Conservation (phyloP, 2,888 invertebrate genomes). For the Andrena bucephala region DNA sequence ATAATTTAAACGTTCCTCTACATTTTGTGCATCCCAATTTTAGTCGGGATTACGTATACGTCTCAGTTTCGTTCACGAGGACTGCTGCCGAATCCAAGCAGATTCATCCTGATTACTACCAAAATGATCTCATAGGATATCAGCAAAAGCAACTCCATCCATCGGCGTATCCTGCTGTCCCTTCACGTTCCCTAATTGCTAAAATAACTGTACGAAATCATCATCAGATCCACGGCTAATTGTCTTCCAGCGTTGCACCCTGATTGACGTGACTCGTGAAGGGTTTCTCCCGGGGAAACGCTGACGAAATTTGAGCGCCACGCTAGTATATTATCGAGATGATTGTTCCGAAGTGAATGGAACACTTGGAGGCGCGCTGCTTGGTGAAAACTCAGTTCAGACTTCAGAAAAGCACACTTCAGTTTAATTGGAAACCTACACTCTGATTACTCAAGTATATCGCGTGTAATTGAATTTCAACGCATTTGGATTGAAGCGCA, state of each 20-base stretch:
- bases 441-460: not conserved
- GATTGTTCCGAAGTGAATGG: constrained; percentile 10
- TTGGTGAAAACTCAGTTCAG: not conserved
- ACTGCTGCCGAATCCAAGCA: constrained; percentile 1
- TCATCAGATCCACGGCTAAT: constrained; percentile 30
- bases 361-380: not conserved
- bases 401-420: not conserved
- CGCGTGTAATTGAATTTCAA: not conserved
- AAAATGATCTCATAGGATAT: constrained; percentile 17
- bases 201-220: constrained; percentile 45
- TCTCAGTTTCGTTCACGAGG: not conserved
- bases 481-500: no score
- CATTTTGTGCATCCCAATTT: not conserved
- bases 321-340: not conserved
- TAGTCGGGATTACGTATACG: not conserved
- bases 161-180: constrained; percentile 9
- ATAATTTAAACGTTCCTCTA: not conserved
- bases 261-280: constrained; percentile 20
- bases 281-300: not conserved
- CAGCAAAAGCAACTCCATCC: constrained; percentile 28
- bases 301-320: constrained; percentile 7
- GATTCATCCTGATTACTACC: constrained; percentile 11
- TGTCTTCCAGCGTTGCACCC: constrained; percentile 12
- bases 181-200: constrained; percentile 45
- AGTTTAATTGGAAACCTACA: constrained; percentile 36